Evolutionary conservation across 2,888 invertebrate species (phyloP), one percentile per base, ranked within the genome.

Genomic region (Ametastegia equiseti): DNA sequence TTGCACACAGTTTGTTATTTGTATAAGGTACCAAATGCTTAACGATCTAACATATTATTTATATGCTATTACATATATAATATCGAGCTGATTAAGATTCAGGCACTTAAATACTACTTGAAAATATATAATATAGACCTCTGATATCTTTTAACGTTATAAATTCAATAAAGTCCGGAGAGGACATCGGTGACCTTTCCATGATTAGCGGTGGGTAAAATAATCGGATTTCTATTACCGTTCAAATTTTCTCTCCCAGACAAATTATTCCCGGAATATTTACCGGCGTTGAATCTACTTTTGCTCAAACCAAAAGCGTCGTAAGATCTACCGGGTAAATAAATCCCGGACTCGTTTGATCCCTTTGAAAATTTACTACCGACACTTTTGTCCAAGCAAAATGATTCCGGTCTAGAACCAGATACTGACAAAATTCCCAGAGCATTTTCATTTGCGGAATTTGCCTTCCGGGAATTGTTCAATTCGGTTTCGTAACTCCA

Each of bases 111-210:
- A n/a, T n/a, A n/a, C n/a, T n/a, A n/a, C n/a, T n/a, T n/a, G n/a
- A 19, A 42, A 50, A 50, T 2, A 6, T 19, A n/a, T 7, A 23
- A 9, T 23, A 54, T 9, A 23, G 9, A 19, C 23, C 1, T 23
- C 7, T 0, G 19, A 50, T n/a, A 50, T 9, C 50, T 33, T 30
- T 4, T 60, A 13, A 42, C 19, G 15, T 33, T 30, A 7, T 50
- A 15, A n/a, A 42, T 80, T 90, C 82, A 91, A 81, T 92, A 92
- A 30, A 92, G 86, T 1, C 92, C 92, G 0, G 92, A 92, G 30
- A 91, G 82, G 60, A 91, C 84, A 50, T 92, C 92, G 6, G 92
- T 92, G 47, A 92, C 92, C 84, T 92, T 92, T 33, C 88, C 90
- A 23, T 89, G 88, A 78, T 88, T 90, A 57, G 9, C 45, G 19